These are phyloP conservation scores for Reticulitermes lucifugus DNA, from an alignment of 2,888 invertebrate genomes.

Conservation along the genomic window DNA sequence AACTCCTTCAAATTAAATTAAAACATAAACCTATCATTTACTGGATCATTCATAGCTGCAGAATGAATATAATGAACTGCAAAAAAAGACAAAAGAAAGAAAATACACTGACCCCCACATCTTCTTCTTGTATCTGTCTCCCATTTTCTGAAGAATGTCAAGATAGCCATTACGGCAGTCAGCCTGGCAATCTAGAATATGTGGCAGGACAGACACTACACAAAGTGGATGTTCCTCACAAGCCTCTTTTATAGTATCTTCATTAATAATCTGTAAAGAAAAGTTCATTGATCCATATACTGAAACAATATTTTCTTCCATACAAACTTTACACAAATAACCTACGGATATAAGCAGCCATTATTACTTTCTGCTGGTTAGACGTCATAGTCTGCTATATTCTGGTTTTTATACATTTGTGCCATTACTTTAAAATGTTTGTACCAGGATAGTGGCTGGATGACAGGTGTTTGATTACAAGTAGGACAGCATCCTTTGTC, in stretches of 20 bases:
- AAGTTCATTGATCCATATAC: neutral
- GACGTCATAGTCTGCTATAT: no score
- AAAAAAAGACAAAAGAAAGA: neutral
- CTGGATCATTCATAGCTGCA: neutral
- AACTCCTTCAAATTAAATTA: no score
- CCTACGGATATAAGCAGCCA: no score
- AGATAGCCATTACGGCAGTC: constrained; percentile 77
- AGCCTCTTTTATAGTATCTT: constrained; percentile 74
- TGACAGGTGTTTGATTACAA: no score
- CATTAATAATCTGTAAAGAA: constrained; percentile 64
- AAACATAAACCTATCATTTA: neutral
- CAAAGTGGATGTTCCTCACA: constrained; percentile 93
- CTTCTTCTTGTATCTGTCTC: constrained; percentile 92
- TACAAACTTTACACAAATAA: no score
- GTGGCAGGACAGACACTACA: constrained; percentile 91
- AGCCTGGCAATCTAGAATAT: constrained; percentile 92
- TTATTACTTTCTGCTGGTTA: no score
- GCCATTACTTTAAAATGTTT: no score
- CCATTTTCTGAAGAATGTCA: constrained; percentile 66
- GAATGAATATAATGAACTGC: neutral
- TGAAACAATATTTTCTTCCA: no score
- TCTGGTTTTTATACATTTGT: no score
- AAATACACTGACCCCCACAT: constrained; percentile 78
- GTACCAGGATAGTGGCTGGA: no score
- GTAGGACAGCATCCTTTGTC: no score